Evolutionary conservation across 1,140 invertebrate genomes (phyloP).

Genomic region (Drosophila micromelanica): DNA sequence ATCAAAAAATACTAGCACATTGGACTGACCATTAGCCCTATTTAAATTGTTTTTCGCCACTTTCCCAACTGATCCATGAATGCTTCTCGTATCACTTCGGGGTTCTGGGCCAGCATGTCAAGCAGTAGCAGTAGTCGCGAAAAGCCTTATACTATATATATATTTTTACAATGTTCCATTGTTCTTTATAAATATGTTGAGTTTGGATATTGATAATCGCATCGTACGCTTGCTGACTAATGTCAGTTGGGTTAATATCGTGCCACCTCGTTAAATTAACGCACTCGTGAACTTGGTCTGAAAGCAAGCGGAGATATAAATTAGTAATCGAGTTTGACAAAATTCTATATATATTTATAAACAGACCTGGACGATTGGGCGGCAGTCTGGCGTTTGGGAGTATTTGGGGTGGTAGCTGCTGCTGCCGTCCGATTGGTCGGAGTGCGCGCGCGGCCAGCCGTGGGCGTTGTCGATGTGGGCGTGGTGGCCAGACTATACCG

Average conservation of each 20-base stretch:
- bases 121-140: conserved; percentile 64
- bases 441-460: conserved; percentile 62
- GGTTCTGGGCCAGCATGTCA: conserved; percentile 51
- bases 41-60: conserved; percentile 9
- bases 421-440: conserved; percentile 60
- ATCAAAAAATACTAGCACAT: conserved; percentile 71
- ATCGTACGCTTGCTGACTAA: conserved; percentile 43
- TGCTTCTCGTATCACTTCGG: conserved; percentile 63
- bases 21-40: conserved; percentile 38
- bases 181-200: conserved; percentile 67
- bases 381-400: conserved; percentile 69
- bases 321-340: not conserved
- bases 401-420: conserved; percentile 72
- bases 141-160: conserved; percentile 71
- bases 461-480: conserved; percentile 38
- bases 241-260: conserved; percentile 45
- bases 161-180: conserved; percentile 76
- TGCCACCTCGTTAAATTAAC: conserved; percentile 40
- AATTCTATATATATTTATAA: not conserved
- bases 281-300: conserved; percentile 72
- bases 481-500: conserved; percentile 73
- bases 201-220: conserved; percentile 30
- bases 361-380: conserved; percentile 75
- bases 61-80: conserved; percentile 27
- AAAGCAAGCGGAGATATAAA: conserved; percentile 11